Percentiles rank a stretch among this genome's conserved stretches.
phyloP scores from a whole-genome alignment of 2,888 invertebrate genomes.

The Amblyteles armatorius region DNA sequence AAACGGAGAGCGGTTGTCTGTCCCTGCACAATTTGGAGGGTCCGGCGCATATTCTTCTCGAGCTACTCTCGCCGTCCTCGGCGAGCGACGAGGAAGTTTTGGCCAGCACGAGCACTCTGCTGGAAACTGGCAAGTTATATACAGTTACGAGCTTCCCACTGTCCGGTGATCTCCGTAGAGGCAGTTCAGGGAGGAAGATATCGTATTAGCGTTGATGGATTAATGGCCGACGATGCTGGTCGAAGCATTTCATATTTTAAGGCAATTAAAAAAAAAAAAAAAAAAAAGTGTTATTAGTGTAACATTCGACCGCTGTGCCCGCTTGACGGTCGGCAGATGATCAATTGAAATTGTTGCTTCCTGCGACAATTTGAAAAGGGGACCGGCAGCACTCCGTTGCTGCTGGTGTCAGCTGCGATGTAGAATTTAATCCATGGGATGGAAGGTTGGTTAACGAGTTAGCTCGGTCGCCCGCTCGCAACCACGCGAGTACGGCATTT shows the following conservation, averaged over 20 bases:
- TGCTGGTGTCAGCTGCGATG: conserved; percentile 13
- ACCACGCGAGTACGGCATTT: background rate
- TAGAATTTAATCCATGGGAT: conserved; percentile 11
- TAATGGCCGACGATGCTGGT: background rate
- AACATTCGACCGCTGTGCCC: background rate
- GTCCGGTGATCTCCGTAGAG: background rate
- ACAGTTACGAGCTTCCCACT: background rate
- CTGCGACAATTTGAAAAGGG: conserved; percentile 75
- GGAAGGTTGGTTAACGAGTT: background rate
- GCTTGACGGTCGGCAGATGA: conserved; percentile 70
- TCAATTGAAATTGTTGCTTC: conserved; percentile 84
- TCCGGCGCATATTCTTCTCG: conserved; percentile 79
- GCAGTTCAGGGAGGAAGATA: background rate
- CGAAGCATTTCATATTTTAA: conserved; percentile 19
- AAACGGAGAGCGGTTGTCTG: conserved; percentile 80
- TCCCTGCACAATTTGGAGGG: conserved; percentile 82
- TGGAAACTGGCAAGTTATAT: conserved; percentile 76
- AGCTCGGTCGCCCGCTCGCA: background rate
- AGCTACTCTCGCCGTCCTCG: conserved; percentile 74
- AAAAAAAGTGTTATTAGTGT: background rate
- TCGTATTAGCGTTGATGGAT: conserved; percentile 8
- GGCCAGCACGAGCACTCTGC: conserved; percentile 73
- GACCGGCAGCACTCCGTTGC: conserved; percentile 34
- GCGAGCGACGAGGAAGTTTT: conserved; percentile 73
- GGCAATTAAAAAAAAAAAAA: conserved; percentile 46